phyloP scores from a whole-genome alignment of 2,888 invertebrate genomes.

The Polyploca ridens region DNA sequence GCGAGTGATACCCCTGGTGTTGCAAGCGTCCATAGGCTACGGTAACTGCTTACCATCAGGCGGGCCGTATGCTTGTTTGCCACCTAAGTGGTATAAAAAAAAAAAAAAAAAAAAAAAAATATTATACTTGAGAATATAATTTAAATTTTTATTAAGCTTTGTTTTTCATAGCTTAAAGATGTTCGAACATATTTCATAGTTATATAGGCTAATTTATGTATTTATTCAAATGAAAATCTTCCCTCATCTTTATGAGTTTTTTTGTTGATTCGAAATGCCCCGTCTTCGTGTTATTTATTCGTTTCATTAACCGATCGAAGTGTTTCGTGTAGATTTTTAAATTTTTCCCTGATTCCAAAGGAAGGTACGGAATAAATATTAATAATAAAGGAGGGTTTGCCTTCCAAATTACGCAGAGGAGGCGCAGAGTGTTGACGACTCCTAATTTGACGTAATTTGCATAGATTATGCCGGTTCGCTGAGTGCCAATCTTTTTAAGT shows the following conservation, averaged over 20 bases:
- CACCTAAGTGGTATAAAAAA: too few relatives aligned
- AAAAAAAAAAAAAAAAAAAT: too few relatives aligned
- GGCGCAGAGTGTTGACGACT: conserved; percentile 80
- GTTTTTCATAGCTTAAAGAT: too few relatives aligned
- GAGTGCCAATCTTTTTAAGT: conserved; percentile 85
- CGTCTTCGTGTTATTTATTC: conserved; percentile 62
- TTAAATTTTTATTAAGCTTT: too few relatives aligned
- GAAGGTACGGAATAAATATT: conserved; percentile 81
- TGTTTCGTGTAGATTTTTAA: conserved; percentile 62
- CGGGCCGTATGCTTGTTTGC: too few relatives aligned
- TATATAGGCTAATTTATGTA: not conserved
- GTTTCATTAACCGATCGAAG: conserved; percentile 70
- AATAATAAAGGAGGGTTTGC: conserved; percentile 83
- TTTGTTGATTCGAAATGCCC: conserved; percentile 20
- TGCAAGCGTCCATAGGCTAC: too few relatives aligned
- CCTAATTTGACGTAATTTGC: conserved; percentile 84
- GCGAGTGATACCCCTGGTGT: too few relatives aligned
- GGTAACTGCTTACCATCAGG: too few relatives aligned
- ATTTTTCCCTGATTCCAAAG: conserved; percentile 68
- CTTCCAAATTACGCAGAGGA: conserved; percentile 75
- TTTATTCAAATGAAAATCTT: not conserved
- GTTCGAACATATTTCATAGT: too few relatives aligned
- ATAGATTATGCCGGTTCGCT: conserved; percentile 84
- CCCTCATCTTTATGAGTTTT: conserved; percentile 11
- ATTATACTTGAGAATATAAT: too few relatives aligned